Percentiles rank a stretch among this genome's conserved stretches.
phyloP scores from a whole-genome alignment of 1,140 invertebrate genomes.

The Heliothis subflexa region DNA sequence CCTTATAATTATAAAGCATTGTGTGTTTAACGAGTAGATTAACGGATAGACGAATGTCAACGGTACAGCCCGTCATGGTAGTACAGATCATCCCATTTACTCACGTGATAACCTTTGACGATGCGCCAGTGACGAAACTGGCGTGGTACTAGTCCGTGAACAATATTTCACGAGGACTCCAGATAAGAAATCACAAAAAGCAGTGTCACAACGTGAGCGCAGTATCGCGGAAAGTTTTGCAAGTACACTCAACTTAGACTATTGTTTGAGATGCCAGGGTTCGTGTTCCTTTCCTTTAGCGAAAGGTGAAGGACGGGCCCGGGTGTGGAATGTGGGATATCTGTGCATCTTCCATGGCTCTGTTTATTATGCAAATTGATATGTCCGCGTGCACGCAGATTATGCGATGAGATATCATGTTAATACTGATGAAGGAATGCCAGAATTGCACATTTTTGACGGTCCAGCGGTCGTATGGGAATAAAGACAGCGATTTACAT shows the following conservation, averaged over 20 bases:
- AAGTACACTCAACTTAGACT: constrained; percentile 70
- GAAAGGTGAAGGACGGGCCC: constrained; percentile 78
- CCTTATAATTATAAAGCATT: not conserved
- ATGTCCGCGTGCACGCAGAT: constrained; percentile 32
- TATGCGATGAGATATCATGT: constrained; percentile 41
- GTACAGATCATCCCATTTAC: constrained; percentile 53
- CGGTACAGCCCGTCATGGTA: constrained; percentile 19
- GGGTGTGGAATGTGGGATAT: constrained; percentile 66
- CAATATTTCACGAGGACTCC: constrained; percentile 68
- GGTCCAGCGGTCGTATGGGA: constrained; percentile 26
- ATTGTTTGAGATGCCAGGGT: constrained; percentile 74
- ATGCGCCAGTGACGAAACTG: constrained; percentile 67
- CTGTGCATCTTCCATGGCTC: constrained; percentile 53
- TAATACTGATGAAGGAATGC: constrained; percentile 42
- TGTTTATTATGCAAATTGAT: constrained; percentile 67
- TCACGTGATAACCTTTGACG: constrained; percentile 71
- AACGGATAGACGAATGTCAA: not conserved
- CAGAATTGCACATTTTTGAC: constrained; percentile 34
- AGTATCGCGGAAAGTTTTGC: constrained; percentile 74
- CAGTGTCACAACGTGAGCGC: constrained; percentile 69
- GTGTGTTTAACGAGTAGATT: constrained; percentile 30
- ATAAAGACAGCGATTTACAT: constrained; percentile 58
- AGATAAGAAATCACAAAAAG: constrained; percentile 78
- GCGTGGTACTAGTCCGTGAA: constrained; percentile 71
- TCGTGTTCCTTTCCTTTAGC: constrained; percentile 73